Evolutionary conservation across 64 coral and sea anemone genomes (phyloP).

Genomic region (Montipora foliosa): DNA sequence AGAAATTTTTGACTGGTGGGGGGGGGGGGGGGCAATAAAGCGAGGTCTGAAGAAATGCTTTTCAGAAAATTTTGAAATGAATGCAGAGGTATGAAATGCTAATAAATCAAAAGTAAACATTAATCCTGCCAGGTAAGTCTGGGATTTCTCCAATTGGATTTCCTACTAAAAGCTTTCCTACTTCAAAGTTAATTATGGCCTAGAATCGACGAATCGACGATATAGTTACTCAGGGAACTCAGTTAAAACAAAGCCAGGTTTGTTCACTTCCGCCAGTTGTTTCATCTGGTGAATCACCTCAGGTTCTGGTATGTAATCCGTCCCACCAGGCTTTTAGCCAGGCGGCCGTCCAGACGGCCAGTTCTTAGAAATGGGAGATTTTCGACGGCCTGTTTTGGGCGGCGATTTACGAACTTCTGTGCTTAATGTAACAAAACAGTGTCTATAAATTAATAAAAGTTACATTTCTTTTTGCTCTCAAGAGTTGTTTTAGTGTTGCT

Average conservation of each 20-base stretch:
- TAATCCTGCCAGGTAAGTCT: neutral
- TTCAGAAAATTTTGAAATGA: neutral
- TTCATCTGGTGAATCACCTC: constrained; percentile 59
- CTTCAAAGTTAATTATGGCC: neutral
- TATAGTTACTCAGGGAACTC: too few relatives aligned
- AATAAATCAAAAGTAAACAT: neutral
- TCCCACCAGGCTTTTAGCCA: too few relatives aligned
- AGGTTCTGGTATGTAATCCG: neutral
- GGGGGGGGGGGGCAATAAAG: neutral
- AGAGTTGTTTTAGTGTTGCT: too few relatives aligned
- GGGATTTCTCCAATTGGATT: neutral
- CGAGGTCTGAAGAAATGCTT: neutral
- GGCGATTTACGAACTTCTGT: too few relatives aligned
- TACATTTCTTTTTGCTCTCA: too few relatives aligned
- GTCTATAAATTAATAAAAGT: too few relatives aligned
- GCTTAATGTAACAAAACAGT: too few relatives aligned
- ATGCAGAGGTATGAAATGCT: neutral
- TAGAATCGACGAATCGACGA: neutral
- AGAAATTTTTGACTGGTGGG: neutral
- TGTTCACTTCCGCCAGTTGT: constrained; percentile 41
- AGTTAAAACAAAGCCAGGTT: neutral
- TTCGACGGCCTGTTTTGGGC: too few relatives aligned
- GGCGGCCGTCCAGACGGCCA: too few relatives aligned
- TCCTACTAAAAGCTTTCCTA: neutral
- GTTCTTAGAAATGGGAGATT: too few relatives aligned